Conservation (phyloP, 2,113 vertebrate species). For the Pyrgilauda ruficollis region DNA sequence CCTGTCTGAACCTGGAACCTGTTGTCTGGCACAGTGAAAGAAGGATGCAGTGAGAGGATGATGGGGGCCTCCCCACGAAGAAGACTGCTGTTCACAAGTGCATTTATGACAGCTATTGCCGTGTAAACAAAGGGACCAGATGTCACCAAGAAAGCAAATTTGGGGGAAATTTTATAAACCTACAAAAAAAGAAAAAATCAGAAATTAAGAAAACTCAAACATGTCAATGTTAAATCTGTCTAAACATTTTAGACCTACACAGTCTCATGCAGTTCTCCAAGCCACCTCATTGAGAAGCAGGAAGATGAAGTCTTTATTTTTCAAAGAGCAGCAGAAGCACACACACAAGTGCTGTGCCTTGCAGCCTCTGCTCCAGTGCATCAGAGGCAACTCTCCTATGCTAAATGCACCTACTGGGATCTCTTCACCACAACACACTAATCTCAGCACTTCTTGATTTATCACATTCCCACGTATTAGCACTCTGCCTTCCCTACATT, state of each 20-base stretch:
- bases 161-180: slow-evolving; percentile 86
- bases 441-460: background rate
- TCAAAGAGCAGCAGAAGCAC: background rate
- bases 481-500: background rate
- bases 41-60: slow-evolving; percentile 82
- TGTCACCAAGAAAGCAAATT: slow-evolving; percentile 87
- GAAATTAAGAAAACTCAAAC: background rate
- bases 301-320: background rate
- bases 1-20: slow-evolving; percentile 92
- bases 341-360: background rate
- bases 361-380: background rate
- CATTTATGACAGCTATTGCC: slow-evolving; percentile 88
- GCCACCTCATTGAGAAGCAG: background rate
- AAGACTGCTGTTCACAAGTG: slow-evolving; percentile 75
- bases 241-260: background rate
- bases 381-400: background rate
- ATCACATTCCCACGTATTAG: background rate
- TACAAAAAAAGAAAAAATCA: slow-evolving; percentile 3
- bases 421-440: background rate
- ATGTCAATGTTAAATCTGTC: background rate
- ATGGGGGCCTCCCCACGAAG: slow-evolving; percentile 69
- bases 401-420: background rate
- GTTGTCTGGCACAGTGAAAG: slow-evolving; percentile 76
- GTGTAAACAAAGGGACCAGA: slow-evolving; percentile 91
- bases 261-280: background rate